Base-by-base conservation (phyloP, 1,140 invertebrate genomes). In the Scaptomyza montana region DNA sequence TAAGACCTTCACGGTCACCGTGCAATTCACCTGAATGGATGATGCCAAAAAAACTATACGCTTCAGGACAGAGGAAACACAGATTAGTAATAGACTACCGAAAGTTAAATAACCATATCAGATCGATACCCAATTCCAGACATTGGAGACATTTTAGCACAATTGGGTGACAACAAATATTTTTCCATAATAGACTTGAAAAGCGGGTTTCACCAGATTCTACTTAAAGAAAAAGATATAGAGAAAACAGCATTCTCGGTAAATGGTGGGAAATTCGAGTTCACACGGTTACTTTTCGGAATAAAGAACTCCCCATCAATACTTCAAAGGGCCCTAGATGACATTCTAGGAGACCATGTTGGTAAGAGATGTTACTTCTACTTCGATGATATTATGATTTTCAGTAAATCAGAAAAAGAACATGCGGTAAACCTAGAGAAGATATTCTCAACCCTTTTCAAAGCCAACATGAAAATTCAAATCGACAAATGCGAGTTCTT, bases 401-500 rank as follows among this genome's bases (percentile, higher is more conserved):
- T 45, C 9, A 33, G n/a, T 33, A n/a, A 46, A 10, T 36, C 45
- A 7, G 61, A 64, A 54, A 54, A 53, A 0, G 39, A 64, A 46
- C 50, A 54, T 30, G 25, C 41, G 1, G 10, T 33, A 9, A 2
- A 64, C 12, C 5, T 54, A 1, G 28, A 64, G 7, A 46, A 25
- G 13, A 21, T 57, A 3, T 46, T 57, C 41, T 25, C 53, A 0
- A 56, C 53, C 19, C 13, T 54, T 9, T 21, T 13, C 9, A 51
- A 28, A 9, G 49, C 25, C 2, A 47, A 60, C 19, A 47, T 60
- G 28, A 60, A 47, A 46, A 9, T 60, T 8, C 28, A 60, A 30
- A 9, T 60, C 3, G 56, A 59, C 25, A 59, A 59, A 33, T 51
- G 25, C 6, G 16, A 64, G n/a, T 64, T 54, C 10, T 64, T 64